These are phyloP conservation scores for Irena cyanogastra DNA, from an alignment of 2,113 vertebrate species.

Conservation along the genomic window DNA sequence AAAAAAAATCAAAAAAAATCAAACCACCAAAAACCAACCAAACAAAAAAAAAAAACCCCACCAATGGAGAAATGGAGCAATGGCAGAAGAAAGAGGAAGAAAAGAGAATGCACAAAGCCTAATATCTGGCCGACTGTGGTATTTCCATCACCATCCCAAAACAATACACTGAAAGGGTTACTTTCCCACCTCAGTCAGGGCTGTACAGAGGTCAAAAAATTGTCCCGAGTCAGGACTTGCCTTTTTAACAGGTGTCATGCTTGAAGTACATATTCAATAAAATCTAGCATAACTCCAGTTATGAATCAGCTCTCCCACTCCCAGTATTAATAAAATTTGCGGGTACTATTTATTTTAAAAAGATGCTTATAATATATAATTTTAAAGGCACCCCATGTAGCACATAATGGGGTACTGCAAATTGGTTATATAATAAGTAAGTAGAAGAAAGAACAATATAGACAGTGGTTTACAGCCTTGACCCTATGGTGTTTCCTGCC, in stretches of 20 bases:
- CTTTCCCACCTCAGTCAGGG: background rate
- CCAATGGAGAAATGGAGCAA: background rate
- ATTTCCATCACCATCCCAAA: background rate
- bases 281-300: background rate
- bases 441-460: conserved; percentile 45
- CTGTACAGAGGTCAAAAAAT: background rate
- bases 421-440: conserved; percentile 36
- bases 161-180: background rate
- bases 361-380: background rate
- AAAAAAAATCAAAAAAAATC: no score
- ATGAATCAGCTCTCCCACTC: background rate
- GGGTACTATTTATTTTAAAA: background rate
- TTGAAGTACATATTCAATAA: background rate
- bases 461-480: conserved; percentile 51
- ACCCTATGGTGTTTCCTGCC: conserved; percentile 51
- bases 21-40: no score
- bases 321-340: conserved; percentile 8
- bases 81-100: background rate
- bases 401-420: background rate
- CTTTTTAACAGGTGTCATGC: conserved; percentile 2
- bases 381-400: background rate
- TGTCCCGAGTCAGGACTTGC: background rate
- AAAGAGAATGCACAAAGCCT: background rate
- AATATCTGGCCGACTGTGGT: background rate
- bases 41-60: background rate